Conservation (phyloP, 1,140 invertebrate genomes). For the Bombus fervidus region DNA sequence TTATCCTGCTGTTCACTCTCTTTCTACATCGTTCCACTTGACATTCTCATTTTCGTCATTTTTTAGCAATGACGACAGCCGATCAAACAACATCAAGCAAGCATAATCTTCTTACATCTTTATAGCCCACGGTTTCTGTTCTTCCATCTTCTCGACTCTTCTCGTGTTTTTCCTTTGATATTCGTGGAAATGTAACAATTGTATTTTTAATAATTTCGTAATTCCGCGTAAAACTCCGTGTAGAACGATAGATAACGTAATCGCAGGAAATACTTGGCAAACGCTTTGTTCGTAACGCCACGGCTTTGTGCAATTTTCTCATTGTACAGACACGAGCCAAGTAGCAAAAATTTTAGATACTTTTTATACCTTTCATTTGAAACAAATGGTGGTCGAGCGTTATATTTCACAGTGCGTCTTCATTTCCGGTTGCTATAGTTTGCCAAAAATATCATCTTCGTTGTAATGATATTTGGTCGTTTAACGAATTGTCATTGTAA, state of each 20-base stretch:
- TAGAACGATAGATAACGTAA: slow-evolving; percentile 62
- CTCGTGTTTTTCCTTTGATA: no score
- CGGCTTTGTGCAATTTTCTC: slow-evolving; percentile 72
- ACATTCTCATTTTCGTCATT: slow-evolving; percentile 37
- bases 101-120: neutral
- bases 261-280: slow-evolving; percentile 60
- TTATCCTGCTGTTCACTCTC: slow-evolving; percentile 29
- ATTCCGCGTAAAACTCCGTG: slow-evolving; percentile 22
- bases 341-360: slow-evolving; percentile 40
- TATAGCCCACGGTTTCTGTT: neutral
- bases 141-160: neutral
- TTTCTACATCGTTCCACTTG: slow-evolving; percentile 36
- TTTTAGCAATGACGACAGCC: slow-evolving; percentile 12
- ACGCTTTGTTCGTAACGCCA: slow-evolving; percentile 57
- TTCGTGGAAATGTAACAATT: neutral
- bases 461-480: neutral
- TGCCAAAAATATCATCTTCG: slow-evolving; percentile 50
- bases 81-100: neutral
- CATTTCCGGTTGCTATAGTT: slow-evolving; percentile 60
- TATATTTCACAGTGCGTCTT: neutral
- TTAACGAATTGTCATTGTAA: neutral
- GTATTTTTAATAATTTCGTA: slow-evolving; percentile 50
- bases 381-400: neutral
- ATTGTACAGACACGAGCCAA: slow-evolving; percentile 66
- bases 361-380: slow-evolving; percentile 21